phyloP scores from a whole-genome alignment of 2,888 invertebrate genomes.

The Dynastes tityus region DNA sequence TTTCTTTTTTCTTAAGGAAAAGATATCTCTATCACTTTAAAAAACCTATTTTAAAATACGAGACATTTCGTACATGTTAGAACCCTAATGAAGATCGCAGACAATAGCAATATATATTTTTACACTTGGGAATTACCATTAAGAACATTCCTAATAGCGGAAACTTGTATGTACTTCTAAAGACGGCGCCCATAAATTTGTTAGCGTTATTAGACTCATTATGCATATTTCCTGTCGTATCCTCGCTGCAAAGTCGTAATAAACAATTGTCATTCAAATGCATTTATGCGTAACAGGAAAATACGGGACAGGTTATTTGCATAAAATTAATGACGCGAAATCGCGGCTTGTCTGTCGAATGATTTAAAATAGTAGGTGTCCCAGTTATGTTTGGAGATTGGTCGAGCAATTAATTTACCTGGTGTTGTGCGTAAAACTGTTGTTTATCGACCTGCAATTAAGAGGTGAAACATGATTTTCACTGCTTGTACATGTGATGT shows the following conservation, averaged over 20 bases:
- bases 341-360: not conserved
- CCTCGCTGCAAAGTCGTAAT: not conserved
- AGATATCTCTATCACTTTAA: too few species aligned
- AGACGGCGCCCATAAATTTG: not conserved
- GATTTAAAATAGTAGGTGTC: not conserved
- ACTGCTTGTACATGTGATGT: not conserved
- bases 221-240: slow-evolving; percentile 7
- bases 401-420: not conserved
- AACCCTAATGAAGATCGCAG: too few species aligned
- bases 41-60: too few species aligned
- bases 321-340: slow-evolving; percentile 20
- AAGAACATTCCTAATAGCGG: too few species aligned
- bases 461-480: not conserved
- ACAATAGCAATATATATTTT: too few species aligned
- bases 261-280: slow-evolving; percentile 18
- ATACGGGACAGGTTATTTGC: slow-evolving; percentile 11
- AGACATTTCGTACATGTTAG: too few species aligned
- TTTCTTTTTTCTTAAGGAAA: too few species aligned
- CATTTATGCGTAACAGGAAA: slow-evolving; percentile 17
- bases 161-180: slow-evolving; percentile 2
- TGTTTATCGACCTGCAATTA: not conserved
- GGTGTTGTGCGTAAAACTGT: not conserved
- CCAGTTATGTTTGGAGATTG: slow-evolving; percentile 17
- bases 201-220: too few species aligned
- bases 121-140: too few species aligned